These are phyloP conservation scores for Oreochromis grahami DNA, from an alignment of 2,797 vertebrate species.

Conservation along the genomic window DNA sequence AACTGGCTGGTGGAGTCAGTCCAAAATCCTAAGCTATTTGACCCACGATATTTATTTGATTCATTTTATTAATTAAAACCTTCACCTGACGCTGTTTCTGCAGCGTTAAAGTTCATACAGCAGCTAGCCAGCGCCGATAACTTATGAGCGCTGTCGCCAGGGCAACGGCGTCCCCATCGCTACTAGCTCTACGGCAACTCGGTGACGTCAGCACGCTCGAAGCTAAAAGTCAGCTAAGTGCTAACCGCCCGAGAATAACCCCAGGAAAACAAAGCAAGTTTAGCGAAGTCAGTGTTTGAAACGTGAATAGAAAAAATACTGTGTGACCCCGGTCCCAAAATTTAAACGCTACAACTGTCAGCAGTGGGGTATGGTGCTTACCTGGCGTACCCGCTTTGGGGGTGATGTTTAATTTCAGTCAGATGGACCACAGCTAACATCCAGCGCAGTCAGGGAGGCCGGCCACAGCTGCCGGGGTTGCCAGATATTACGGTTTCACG, in stretches of 20 bases:
- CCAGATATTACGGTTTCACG: slow-evolving; percentile 25
- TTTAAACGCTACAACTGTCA: accelerated
- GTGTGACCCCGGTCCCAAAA: accelerated
- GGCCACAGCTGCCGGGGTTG: background rate
- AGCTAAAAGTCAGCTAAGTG: background rate
- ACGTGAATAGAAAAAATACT: background rate
- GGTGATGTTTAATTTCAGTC: too few relatives aligned
- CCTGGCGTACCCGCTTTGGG: background rate
- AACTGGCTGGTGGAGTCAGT: background rate
- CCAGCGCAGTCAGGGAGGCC: background rate
- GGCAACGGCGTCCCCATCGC: slow-evolving; percentile 13
- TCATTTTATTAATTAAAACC: background rate
- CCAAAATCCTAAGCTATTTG: accelerated
- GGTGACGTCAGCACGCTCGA: background rate
- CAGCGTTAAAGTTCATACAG: background rate
- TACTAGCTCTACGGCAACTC: slow-evolving; percentile 29
- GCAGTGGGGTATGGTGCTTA: background rate
- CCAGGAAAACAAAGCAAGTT: background rate
- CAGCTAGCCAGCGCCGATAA: background rate
- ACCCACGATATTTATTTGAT: background rate
- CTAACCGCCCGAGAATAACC: background rate
- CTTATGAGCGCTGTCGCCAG: slow-evolving; percentile 9
- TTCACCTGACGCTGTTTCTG: background rate
- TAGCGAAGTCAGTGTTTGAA: background rate
- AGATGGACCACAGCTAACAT: background rate